Evolutionary conservation across 2,113 vertebrate genomes (phyloP), one percentile per base, ranked within the genome.

Genomic region (Oncorhynchus gorbuscha): DNA sequence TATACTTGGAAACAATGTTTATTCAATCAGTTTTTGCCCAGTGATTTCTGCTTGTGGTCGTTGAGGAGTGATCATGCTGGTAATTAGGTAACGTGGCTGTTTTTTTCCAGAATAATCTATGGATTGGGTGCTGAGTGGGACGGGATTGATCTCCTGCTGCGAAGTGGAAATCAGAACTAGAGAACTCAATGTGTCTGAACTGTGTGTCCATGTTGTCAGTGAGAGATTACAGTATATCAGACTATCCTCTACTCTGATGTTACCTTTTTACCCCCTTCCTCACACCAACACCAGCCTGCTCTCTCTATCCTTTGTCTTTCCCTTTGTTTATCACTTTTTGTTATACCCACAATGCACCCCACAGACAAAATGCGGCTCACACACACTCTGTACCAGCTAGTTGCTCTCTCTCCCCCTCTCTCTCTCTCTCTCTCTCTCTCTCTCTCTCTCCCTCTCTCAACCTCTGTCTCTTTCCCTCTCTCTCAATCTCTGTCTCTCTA

Each of bases 21-120:
- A 45, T 45, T 45, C 8, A 45, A 45, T 45, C 39, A 9, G 39
- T 45, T 45, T 45, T 45, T 45, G 39, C 49, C 49, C 49, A 14
- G 14, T 18, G 71, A 72, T 61, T 55, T 16, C 18, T 72, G 45
- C 8, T 1, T 39, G 28, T 9, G 24, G 6, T 49, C 12, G 12
- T 69, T 11, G 4, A 73, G 58, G 30, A n/a, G 9, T 0, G 55
- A 62, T 73, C 51, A 59, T 73, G 71, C 14, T 18, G 20, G 14
- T 24, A 62, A 73, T 73, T 73, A 73, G 59, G 51, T 73, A 61
- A 62, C 71, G 3, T 24, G 8, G 55, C 18, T 58, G 20, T n/a
- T 73, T 62, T 62, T 45, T 73, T 62, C 71, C 58, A 9, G 71
- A 62, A 73, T 16, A 16, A 58, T 61, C 55, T 28, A 61, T 61